These are phyloP conservation scores for Perizoma affinitatum DNA, from an alignment of 2,888 invertebrate genomes.

Conservation along the genomic window DNA sequence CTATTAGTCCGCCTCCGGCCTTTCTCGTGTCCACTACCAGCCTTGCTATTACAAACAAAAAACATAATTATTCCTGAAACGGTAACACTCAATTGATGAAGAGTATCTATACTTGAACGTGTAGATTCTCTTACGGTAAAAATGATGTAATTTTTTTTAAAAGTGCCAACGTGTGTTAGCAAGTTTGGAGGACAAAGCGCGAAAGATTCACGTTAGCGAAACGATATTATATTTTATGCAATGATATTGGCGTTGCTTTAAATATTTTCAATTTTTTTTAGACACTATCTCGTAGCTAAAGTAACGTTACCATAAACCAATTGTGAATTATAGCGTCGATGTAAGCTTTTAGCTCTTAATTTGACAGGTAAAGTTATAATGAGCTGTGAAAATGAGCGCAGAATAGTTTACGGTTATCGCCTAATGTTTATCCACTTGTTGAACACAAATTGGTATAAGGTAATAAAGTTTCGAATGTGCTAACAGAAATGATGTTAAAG, in stretches of 20 bases:
- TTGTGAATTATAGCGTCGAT: slow-evolving; percentile 50
- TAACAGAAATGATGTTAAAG: slow-evolving; percentile 14
- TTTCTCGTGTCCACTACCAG: slow-evolving; percentile 66
- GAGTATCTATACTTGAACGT: slow-evolving; percentile 44
- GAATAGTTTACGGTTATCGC: slow-evolving; percentile 39
- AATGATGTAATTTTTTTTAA: slow-evolving; percentile 58
- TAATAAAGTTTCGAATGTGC: slow-evolving; percentile 25
- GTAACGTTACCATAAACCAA: too few species aligned
- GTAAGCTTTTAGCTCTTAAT: slow-evolving; percentile 48
- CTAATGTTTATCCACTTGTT: slow-evolving; percentile 35
- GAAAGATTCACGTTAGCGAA: too few species aligned
- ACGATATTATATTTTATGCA: too few species aligned
- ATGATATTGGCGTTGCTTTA: too few species aligned
- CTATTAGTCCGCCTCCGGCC: slow-evolving; percentile 71
- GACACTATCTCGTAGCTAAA: too few species aligned
- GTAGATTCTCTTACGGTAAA: slow-evolving; percentile 68
- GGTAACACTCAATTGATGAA: slow-evolving; percentile 72
- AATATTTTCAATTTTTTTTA: too few species aligned
- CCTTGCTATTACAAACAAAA: slow-evolving; percentile 64
- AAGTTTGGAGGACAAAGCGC: not conserved
- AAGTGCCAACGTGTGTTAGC: slow-evolving; percentile 53
- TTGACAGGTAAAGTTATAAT: slow-evolving; percentile 48
- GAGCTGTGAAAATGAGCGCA: slow-evolving; percentile 40
- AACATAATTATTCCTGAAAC: slow-evolving; percentile 78
- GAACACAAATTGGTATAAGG: slow-evolving; percentile 22